Evolutionary conservation across 2,797 vertebrate species (phyloP).

Genomic region (Ambastaia sidthimunki): DNA sequence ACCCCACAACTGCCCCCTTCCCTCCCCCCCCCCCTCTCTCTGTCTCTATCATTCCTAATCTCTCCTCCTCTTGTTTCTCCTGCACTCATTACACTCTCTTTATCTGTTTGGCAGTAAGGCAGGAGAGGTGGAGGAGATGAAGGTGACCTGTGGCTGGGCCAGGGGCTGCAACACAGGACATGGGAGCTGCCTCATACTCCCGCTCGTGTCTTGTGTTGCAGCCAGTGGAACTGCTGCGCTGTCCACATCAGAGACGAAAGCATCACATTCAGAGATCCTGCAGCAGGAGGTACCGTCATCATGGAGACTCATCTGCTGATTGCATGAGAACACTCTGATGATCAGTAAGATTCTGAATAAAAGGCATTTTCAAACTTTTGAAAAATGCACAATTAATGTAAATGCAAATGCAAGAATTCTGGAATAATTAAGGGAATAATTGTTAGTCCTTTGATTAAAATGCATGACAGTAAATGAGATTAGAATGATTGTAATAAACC

Average conservation of each 20-base stretch:
- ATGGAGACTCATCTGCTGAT: background rate
- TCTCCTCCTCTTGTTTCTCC: slow-evolving; percentile 39
- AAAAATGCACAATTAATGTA: background rate
- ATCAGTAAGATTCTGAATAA: slow-evolving; percentile 33
- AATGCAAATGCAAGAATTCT: background rate
- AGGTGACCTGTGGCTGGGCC: slow-evolving; percentile 82
- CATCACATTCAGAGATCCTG: background rate
- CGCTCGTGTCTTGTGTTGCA: slow-evolving; percentile 99
- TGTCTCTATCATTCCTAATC: slow-evolving; percentile 52
- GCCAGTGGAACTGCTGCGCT: slow-evolving; percentile 87
- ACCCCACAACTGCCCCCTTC: background rate
- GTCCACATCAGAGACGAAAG: slow-evolving; percentile 43
- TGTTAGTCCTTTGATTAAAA: no score
- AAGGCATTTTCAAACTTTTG: slow-evolving; percentile 26
- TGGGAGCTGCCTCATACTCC: slow-evolving; percentile 88
- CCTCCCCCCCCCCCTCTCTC: slow-evolving; percentile 51
- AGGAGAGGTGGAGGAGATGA: slow-evolving; percentile 62
- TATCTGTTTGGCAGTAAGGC: slow-evolving; percentile 62
- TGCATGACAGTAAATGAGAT: no score
- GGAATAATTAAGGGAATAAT: background rate
- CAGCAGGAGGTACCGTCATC: background rate
- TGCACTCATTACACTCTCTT: slow-evolving; percentile 4
- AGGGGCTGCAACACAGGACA: slow-evolving; percentile 99
- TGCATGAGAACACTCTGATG: background rate
- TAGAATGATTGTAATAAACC: no score